Conservation (phyloP, 2,888 invertebrate genomes). For the Synanthedon andrenaeformis region DNA sequence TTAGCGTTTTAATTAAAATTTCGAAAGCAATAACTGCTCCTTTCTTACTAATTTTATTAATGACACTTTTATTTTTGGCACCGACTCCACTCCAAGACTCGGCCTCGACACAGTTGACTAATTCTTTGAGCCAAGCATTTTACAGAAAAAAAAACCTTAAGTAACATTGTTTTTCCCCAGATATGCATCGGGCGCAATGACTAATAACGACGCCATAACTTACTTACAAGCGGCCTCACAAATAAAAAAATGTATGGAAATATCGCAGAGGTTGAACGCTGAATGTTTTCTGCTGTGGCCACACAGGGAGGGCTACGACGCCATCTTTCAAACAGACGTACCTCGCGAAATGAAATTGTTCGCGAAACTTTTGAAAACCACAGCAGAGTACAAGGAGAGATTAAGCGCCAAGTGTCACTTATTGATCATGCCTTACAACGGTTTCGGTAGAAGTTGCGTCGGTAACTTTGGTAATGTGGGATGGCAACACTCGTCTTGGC, state of each 20-base stretch:
- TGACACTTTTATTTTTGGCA: no score
- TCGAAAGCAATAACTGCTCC: no score
- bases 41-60: no score
- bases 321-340: constrained; percentile 71
- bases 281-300: constrained; percentile 75
- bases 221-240: constrained; percentile 72
- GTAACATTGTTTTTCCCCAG: constrained; percentile 25
- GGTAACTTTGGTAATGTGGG: constrained; percentile 5
- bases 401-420: constrained; percentile 72
- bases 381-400: constrained; percentile 73
- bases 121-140: no score
- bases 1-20: no score
- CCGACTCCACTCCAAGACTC: no score
- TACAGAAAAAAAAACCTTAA: no score
- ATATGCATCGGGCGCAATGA: constrained; percentile 72
- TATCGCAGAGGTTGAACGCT: constrained; percentile 70
- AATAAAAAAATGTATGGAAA: constrained; percentile 73
- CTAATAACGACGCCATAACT: constrained; percentile 70
- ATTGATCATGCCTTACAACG: constrained; percentile 66
- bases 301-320: constrained; percentile 70
- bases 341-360: constrained; percentile 71
- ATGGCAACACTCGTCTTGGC: constrained; percentile 25
- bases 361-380: constrained; percentile 72
- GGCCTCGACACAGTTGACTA: no score
- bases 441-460: constrained; percentile 14